A percentile compares a stretch with the other conserved stretches of the same genome.
Evolutionary conservation across 2,888 invertebrate species (phyloP).

Genomic region (Melikaiella ostensackeni): DNA sequence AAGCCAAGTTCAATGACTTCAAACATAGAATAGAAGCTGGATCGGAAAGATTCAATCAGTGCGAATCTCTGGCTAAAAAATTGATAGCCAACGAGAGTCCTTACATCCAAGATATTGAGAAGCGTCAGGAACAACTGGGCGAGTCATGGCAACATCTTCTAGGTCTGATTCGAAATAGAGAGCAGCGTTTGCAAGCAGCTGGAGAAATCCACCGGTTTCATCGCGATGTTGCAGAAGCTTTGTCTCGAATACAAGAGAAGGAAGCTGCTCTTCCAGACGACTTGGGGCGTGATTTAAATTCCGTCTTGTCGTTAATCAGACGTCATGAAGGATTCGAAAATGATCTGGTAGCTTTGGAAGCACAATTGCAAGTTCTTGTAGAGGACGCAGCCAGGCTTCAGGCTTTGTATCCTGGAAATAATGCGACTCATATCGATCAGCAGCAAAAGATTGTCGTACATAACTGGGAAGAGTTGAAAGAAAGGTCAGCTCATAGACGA

Average conservation of each 20-base stretch:
- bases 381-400: conserved; percentile 95
- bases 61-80: conserved; percentile 93
- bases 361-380: conserved; percentile 92
- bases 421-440: conserved; percentile 92
- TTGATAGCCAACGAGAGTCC: conserved; percentile 91
- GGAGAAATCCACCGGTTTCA: conserved; percentile 99
- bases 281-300: conserved; percentile 89
- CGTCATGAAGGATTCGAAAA: conserved; percentile 96
- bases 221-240: conserved; percentile 94
- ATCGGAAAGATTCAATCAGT: conserved; percentile 92
- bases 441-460: conserved; percentile 92
- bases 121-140: conserved; percentile 90
- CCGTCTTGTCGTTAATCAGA: conserved; percentile 88
- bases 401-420: conserved; percentile 92
- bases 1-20: conserved; percentile 95
- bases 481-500: conserved; percentile 87
- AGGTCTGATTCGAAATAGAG: conserved; percentile 91
- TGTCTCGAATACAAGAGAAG: conserved; percentile 94
- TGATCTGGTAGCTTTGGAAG: conserved; percentile 94
- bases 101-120: conserved; percentile 90
- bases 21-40: conserved; percentile 94
- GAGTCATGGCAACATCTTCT: conserved; percentile 93
- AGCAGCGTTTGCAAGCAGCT: conserved; percentile 93
- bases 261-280: conserved; percentile 90
- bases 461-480: conserved; percentile 92